phyloP scores from a whole-genome alignment of 2,113 vertebrate species.

The Rallus limicola region DNA sequence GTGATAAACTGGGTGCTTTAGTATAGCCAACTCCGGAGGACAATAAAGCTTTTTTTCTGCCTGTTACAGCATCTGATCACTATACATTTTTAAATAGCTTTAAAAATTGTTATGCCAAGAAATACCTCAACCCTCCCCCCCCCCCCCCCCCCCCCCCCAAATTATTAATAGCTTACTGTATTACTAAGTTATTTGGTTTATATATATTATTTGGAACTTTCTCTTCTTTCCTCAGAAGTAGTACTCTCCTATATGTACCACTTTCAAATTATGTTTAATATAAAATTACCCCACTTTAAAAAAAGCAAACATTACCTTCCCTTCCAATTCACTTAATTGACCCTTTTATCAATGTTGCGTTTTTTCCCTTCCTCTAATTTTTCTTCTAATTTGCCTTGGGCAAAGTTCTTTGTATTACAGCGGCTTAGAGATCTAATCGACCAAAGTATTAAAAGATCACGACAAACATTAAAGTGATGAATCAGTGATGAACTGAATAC shows the following conservation, averaged over 20 bases:
- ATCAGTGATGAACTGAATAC: constrained; percentile 49
- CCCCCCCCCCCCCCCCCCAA: background rate
- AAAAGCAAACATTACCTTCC: constrained; percentile 37
- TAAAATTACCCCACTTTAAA: background rate
- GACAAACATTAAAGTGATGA: constrained; percentile 56
- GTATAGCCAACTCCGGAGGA: background rate
- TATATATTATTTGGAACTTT: background rate
- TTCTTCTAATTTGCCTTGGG: constrained; percentile 37
- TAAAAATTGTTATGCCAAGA: background rate
- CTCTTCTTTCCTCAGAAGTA: background rate
- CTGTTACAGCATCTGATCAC: background rate
- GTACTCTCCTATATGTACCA: background rate
- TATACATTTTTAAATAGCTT: background rate
- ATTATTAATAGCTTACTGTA: background rate
- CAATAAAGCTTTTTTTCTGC: background rate
- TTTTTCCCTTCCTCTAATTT: constrained; percentile 42
- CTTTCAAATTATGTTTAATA: constrained; percentile 16
- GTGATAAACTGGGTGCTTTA: background rate
- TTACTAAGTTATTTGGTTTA: background rate
- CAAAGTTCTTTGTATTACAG: constrained; percentile 55
- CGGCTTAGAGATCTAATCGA: constrained; percentile 60
- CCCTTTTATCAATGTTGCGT: constrained; percentile 41
- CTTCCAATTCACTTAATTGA: constrained; percentile 58
- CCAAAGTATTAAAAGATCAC: background rate
- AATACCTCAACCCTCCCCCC: background rate